Evolutionary conservation across 92 coral and sea anemone genomes (phyloP).

Genomic region (Zoanthus gigantus): DNA sequence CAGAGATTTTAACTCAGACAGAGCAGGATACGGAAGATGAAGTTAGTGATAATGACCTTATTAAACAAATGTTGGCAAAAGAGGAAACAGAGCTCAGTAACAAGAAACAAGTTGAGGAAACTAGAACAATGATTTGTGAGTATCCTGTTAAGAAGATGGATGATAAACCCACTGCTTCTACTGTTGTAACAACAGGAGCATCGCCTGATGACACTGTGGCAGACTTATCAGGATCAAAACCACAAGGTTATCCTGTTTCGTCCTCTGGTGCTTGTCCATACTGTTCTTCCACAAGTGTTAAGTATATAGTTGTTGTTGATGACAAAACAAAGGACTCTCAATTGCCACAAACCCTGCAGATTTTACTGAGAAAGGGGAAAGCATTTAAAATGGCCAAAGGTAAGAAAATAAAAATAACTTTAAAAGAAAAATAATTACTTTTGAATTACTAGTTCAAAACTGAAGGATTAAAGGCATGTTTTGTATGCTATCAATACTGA

Average conservation of each 20-base stretch:
- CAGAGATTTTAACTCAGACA: conserved; percentile 49
- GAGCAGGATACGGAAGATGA: conserved; percentile 89
- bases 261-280: conserved; percentile 90
- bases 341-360: conserved; percentile 84
- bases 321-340: conserved; percentile 75
- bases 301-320: conserved; percentile 85
- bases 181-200: conserved; percentile 27
- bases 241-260: conserved; percentile 78
- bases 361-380: conserved; percentile 72
- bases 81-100: conserved; percentile 72
- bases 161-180: not conserved
- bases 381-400: conserved; percentile 99
- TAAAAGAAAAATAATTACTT: not conserved
- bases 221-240: conserved; percentile 16
- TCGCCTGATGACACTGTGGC: conserved; percentile 24
- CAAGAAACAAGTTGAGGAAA: conserved; percentile 3
- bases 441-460: not conserved
- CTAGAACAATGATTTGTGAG: conserved; percentile 27
- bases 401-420: conserved; percentile 20
- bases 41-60: conserved; percentile 89
- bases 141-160: conserved; percentile 5
- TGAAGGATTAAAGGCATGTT: not conserved
- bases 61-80: conserved; percentile 93
- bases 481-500: not conserved
- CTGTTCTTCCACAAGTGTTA: conserved; percentile 83